phyloP scores from a whole-genome alignment of 1,140 invertebrate species.

The Magallana angulata region DNA sequence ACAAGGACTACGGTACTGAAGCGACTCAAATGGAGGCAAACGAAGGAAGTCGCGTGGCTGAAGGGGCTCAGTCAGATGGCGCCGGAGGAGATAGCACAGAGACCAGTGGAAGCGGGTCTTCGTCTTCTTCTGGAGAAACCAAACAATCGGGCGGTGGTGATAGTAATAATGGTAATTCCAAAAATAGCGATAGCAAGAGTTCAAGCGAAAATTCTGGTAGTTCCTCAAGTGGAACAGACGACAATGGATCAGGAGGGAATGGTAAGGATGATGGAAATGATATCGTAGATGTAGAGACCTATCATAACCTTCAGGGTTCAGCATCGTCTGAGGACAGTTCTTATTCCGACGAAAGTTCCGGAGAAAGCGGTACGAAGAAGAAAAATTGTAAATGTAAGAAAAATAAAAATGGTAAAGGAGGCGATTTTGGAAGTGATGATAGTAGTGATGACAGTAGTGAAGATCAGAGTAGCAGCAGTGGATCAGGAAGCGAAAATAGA shows the following conservation, averaged over 20 bases:
- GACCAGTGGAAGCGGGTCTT: neutral
- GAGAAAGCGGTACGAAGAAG: neutral
- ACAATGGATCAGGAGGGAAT: neutral
- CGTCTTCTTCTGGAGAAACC: neutral
- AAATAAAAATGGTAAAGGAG: neutral
- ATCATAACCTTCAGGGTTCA: neutral
- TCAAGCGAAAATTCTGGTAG: neutral
- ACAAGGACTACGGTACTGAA: neutral
- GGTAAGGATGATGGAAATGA: neutral
- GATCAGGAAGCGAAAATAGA: neutral
- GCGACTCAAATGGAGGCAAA: neutral
- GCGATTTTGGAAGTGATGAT: neutral
- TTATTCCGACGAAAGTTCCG: neutral
- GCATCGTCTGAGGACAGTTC: neutral
- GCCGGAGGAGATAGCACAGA: neutral
- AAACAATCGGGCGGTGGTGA: neutral
- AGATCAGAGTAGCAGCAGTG: neutral
- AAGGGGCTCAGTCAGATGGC: neutral
- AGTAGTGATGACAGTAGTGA: neutral
- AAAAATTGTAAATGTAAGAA: conserved; percentile 26
- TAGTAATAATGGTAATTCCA: neutral
- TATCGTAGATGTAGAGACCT: neutral
- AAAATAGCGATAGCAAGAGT: neutral
- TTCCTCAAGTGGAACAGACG: neutral
- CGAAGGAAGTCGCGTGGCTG: neutral